Percentiles rank a stretch among this genome's conserved stretches.
These are phyloP conservation scores for Anguilla megastoma DNA, from an alignment of 2,797 vertebrate genomes.

Conservation along the genomic window DNA sequence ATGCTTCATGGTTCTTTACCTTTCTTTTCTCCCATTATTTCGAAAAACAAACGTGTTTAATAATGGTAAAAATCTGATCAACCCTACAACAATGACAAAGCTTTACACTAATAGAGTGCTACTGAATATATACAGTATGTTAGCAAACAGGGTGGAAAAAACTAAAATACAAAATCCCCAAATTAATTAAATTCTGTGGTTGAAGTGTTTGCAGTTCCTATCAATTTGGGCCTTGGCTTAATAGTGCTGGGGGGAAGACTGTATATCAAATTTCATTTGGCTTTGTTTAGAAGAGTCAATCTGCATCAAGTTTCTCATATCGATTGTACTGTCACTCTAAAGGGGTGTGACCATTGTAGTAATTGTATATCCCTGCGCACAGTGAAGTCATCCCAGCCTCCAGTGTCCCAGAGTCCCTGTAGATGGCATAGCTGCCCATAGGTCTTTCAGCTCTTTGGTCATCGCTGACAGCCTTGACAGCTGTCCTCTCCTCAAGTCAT, in stretches of 20 bases:
- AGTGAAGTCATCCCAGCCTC: background rate
- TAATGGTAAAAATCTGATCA: background rate
- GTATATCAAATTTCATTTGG: background rate
- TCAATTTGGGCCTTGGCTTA: background rate
- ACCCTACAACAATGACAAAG: background rate
- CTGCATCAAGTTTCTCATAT: background rate
- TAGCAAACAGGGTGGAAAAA: background rate
- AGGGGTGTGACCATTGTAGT: background rate
- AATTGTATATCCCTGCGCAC: background rate
- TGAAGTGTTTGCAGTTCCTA: background rate
- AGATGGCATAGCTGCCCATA: background rate
- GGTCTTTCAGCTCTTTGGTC: background rate
- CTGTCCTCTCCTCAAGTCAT: background rate
- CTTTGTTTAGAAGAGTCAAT: background rate
- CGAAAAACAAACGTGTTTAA: background rate
- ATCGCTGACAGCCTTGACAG: background rate
- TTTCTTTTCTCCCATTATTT: background rate
- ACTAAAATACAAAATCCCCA: background rate
- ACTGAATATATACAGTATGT: background rate
- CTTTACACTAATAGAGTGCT: background rate
- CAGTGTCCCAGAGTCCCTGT: background rate
- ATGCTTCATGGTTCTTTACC: background rate
- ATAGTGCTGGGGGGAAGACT: background rate
- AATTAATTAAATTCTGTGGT: constrained; percentile 2
- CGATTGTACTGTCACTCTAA: background rate